Conservation (phyloP, 2,797 vertebrate species). For the Austrolebias charrua region DNA sequence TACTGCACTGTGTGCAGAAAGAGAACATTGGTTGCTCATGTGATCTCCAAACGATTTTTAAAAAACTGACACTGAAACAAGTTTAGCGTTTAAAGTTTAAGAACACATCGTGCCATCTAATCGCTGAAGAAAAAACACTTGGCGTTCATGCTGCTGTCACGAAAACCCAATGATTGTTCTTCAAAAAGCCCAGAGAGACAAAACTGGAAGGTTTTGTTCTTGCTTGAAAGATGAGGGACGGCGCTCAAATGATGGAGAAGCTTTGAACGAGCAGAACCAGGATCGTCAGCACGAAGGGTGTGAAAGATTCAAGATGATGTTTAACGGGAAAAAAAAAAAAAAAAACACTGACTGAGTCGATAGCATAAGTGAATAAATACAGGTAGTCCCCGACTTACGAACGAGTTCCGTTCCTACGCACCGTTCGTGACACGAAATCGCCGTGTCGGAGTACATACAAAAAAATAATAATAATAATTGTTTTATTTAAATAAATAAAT, state of each 20-base stretch:
- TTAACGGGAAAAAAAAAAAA: constrained; percentile 2
- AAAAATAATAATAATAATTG: too few relatives aligned
- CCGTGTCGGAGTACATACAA: too few relatives aligned
- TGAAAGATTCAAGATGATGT: background rate
- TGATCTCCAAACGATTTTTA: constrained; percentile 9
- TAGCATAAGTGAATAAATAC: background rate
- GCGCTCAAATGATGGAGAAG: constrained; percentile 24
- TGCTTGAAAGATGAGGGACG: constrained; percentile 31
- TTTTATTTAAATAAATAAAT: too few relatives aligned
- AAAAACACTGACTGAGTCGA: constrained; percentile 2
- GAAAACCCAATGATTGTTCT: constrained; percentile 44
- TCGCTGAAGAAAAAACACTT: constrained; percentile 36
- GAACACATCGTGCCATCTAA: constrained; percentile 25
- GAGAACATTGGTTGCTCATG: too few relatives aligned
- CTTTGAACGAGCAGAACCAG: constrained; percentile 5
- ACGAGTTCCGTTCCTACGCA: too few relatives aligned
- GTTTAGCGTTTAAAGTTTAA: constrained; percentile 20
- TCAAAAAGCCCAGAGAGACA: constrained; percentile 14
- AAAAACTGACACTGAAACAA: constrained; percentile 29
- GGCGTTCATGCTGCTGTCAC: constrained; percentile 56
- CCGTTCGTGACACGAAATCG: too few relatives aligned
- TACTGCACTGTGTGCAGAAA: too few relatives aligned
- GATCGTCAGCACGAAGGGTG: background rate
- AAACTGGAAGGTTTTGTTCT: constrained; percentile 35
- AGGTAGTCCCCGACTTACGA: too few relatives aligned